Evolutionary conservation across 2,888 invertebrate species (phyloP), one percentile per base, ranked within the genome.

Genomic region (Mesopsocus fuscifrons): DNA sequence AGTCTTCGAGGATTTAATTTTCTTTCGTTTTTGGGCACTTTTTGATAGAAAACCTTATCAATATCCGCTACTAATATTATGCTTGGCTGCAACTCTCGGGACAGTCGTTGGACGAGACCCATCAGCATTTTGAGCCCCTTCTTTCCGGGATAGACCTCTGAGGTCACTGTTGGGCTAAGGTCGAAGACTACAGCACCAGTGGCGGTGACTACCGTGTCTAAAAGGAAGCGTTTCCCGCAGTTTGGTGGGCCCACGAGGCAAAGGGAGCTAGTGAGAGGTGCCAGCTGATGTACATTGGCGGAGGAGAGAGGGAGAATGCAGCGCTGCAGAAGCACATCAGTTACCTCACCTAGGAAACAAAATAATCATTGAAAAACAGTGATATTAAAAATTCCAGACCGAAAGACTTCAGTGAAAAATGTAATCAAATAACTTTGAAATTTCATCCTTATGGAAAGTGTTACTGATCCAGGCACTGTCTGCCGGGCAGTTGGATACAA

Each of bases 161-260:
- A 72, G 3, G 81, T 61, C 49, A 73, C 72, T 34, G 67, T 60
- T 1, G 83, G 75, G 1, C 80, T 75, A 8, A 87, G 59, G 53
- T 87, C 83, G 54, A 85, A 76, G 11, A 85, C 57, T 34, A 80
- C 72, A 3, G 83, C 74, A 41, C 75, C 74, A 1, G 77, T 71
- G 60, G 81, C 82, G 2, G 72, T 72, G 49, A 81, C 83, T 20
- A 85, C 65, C 0, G 80, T 79, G 51, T 82, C 69, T 0, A 74
- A 69, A 41, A 85, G 58, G 47, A 77, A 67, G 52, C 68, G 71
- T 59, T 84, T 84, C 1, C 84, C 85, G 23, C 68, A 64, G 18
- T 70, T 67, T 41, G 69, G 64, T 1, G 81, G 74, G 1, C 85
- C 85, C 21, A 72, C 72, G 17, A 87, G 62, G 41, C 82, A 57